Evolutionary conservation across 2,113 vertebrate species (phyloP), one percentile per base, ranked within the genome.

Genomic region (Anolis sagrei): DNA sequence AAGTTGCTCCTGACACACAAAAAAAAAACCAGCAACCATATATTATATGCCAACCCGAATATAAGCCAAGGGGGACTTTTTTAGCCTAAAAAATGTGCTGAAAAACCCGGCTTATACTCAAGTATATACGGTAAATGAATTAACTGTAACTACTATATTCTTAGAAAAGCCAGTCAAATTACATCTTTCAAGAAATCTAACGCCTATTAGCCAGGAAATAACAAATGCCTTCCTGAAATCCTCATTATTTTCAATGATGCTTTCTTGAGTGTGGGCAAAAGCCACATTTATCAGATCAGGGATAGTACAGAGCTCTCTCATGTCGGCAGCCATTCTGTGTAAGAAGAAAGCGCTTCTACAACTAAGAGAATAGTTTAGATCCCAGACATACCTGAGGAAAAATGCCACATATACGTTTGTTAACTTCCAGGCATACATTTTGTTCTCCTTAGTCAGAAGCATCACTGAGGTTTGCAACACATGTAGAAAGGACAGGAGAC

Each of bases 311-410:
- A 27, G 29, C n/a, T 80, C 44, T 32, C 36, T 74, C 14, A 18
- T 51, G 7, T 29, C 32, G 16, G 32, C 18, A 54, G 49, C 81
- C 7, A 48, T 1, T n/a, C 54, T 61, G 62, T 27, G 25, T 73
- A 82, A 82, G 49, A 13, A n/a, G 68, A 9, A n/a, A n/a, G n/a
- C 23, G 32, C 29, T 68, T 81, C 29, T 61, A n/a, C 8, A 74
- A 18, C 32, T 58, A 21, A 27, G 48, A 25, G 5, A 8, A 32
- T 39, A 29, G 32, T 74, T 39, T 58, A 62, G 29, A 83, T 39
- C 69, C 69, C 70, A 62, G 81, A 72, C 68, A 72, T 72, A 72
- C 48, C 80, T 36, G 10, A 82, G 62, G n/a, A 82, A 82, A 10
- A 19, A 54, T n/a, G 68, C 68, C 66, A 72, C 49, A 72, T 34